Conservation (phyloP, 2,113 vertebrate genomes). For the Poeciliopsis turrubarensis region DNA sequence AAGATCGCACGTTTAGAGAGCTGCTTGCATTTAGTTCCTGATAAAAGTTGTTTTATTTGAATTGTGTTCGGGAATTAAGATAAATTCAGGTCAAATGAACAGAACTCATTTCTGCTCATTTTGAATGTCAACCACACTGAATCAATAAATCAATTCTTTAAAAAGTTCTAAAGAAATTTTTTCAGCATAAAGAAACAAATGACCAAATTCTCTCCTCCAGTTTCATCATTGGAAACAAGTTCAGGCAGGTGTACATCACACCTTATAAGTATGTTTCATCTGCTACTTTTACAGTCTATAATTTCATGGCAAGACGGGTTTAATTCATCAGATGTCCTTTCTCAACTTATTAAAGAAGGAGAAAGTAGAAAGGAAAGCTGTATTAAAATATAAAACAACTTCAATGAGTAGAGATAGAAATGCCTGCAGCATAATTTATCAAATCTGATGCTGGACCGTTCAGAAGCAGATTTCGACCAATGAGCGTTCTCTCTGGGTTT, state of each 20-base stretch:
- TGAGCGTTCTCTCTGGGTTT: background rate
- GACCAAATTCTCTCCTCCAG: background rate
- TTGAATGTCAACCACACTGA: no score
- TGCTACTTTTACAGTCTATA: slow-evolving; percentile 6
- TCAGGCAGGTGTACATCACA: background rate
- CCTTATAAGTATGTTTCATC: background rate
- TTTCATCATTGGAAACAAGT: slow-evolving; percentile 3
- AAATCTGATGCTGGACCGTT: background rate
- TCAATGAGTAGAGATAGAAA: background rate
- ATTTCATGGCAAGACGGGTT: background rate
- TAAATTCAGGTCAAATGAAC: no score
- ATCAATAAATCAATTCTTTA: background rate
- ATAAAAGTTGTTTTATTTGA: no score
- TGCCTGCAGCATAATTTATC: background rate
- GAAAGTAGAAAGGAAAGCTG: background rate
- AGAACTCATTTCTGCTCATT: no score
- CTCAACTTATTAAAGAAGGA: background rate
- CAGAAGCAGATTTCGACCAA: background rate
- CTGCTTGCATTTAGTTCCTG: no score
- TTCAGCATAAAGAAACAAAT: background rate
- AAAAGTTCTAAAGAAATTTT: background rate
- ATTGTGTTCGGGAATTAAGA: no score
- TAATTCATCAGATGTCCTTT: background rate
- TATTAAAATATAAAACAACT: background rate
- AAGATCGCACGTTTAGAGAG: no score